A percentile compares a stretch with the other conserved stretches of the same genome.
Evolutionary conservation across 2,797 vertebrate species (phyloP).

Genomic region (Acanthiza pusilla): DNA sequence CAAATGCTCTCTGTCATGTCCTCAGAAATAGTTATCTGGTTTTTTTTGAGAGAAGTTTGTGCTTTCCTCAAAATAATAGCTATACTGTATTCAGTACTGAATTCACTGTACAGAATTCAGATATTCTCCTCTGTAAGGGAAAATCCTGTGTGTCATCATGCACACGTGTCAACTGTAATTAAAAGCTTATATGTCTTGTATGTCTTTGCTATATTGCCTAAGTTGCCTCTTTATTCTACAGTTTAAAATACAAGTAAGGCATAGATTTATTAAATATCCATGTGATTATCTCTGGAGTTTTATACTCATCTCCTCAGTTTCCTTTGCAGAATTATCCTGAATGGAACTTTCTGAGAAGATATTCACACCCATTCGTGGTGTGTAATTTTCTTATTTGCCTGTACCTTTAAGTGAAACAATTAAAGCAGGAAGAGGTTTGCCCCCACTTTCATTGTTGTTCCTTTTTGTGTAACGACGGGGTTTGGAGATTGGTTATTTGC

Average conservation of each 20-base stretch:
- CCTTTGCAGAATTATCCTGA: neutral
- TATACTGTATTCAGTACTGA: neutral
- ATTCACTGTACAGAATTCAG: neutral
- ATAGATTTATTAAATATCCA: neutral
- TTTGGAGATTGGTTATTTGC: neutral
- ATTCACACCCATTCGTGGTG: neutral
- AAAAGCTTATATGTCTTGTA: neutral
- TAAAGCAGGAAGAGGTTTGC: neutral
- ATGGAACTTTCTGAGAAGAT: neutral
- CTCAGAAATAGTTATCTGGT: neutral
- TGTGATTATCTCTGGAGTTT: neutral
- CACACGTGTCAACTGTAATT: accelerated
- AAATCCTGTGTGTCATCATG: neutral
- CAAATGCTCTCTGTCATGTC: neutral
- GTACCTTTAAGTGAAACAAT: neutral
- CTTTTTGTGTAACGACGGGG: neutral
- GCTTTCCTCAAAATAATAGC: neutral
- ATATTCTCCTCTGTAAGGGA: neutral
- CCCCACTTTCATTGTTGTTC: neutral
- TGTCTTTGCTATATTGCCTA: neutral
- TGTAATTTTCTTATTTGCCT: neutral
- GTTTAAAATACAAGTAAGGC: neutral
- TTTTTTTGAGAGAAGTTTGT: neutral
- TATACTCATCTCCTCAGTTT: neutral
- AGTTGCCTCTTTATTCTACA: neutral